These are phyloP conservation scores for Hecatera dysodea DNA, from an alignment of 2,888 invertebrate genomes.

Conservation along the genomic window DNA sequence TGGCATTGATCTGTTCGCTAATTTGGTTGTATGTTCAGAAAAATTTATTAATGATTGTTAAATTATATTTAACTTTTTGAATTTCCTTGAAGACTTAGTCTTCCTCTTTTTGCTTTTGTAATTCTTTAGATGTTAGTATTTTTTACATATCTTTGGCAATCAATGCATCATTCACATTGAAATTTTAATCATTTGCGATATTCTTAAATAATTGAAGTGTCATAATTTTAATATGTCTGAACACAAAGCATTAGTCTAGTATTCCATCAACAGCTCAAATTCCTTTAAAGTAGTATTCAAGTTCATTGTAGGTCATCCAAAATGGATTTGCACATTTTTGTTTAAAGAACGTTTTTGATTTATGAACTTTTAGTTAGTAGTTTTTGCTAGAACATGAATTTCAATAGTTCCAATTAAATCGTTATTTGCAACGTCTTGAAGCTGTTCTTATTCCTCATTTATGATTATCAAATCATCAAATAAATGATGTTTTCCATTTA, in stretches of 20 bases:
- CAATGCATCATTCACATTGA: background rate
- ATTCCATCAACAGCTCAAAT: constrained; percentile 24
- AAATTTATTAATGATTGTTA: constrained; percentile 30
- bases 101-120: constrained; percentile 12
- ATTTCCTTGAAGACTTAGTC: constrained; percentile 22
- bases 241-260: constrained; percentile 10
- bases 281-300: constrained; percentile 37
- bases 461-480: background rate
- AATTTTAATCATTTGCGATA: background rate
- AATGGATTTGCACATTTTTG: background rate
- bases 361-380: constrained; percentile 6
- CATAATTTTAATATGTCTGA: background rate
- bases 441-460: background rate
- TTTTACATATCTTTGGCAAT: background rate
- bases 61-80: constrained; percentile 19
- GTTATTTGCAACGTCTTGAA: background rate
- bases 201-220: background rate
- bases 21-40: constrained; percentile 21
- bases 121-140: background rate
- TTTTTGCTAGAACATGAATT: constrained; percentile 7
- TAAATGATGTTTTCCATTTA: too few relatives aligned
- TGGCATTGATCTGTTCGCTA: constrained; percentile 46
- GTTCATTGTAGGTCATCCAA: constrained; percentile 18
- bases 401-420: constrained; percentile 10
- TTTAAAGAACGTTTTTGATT: constrained; percentile 5